Evolutionary conservation across 2,888 invertebrate genomes (phyloP).

Genomic region (Chesias legatella): DNA sequence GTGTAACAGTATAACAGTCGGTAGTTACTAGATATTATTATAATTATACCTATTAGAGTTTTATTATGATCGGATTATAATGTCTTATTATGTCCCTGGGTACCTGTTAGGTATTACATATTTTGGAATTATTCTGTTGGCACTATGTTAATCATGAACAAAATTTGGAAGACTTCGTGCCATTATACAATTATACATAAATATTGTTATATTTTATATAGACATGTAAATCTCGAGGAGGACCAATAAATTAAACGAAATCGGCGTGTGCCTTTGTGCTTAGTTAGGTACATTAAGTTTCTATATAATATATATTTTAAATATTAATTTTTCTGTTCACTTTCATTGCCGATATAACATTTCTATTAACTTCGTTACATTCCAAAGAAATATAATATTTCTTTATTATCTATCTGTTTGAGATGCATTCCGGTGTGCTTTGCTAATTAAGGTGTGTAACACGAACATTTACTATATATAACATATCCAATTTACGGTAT

Average conservation of each 20-base stretch:
- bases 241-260: conserved; percentile 58
- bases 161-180: conserved; percentile 40
- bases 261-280: conserved; percentile 63
- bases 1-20: conserved; percentile 11
- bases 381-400: conserved; percentile 64
- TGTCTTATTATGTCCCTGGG: conserved; percentile 33
- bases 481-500: conserved; percentile 24
- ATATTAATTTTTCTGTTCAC: conserved; percentile 27
- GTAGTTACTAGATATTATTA: conserved; percentile 23
- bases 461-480: conserved; percentile 32
- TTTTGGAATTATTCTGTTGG: conserved; percentile 35
- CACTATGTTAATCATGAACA: conserved; percentile 36
- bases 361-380: conserved; percentile 65
- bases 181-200: conserved; percentile 39
- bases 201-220: conserved; percentile 42
- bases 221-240: conserved; percentile 51
- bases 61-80: conserved; percentile 32
- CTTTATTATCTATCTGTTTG: conserved; percentile 53
- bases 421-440: conserved; percentile 63
- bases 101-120: conserved; percentile 38
- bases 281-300: conserved; percentile 49
- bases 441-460: conserved; percentile 56
- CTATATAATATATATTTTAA: conserved; percentile 47
- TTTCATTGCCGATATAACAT: conserved; percentile 26
- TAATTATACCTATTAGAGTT: conserved; percentile 31